These are phyloP conservation scores for Chouioia cunea DNA, from an alignment of 2,888 invertebrate species.

Conservation along the genomic window DNA sequence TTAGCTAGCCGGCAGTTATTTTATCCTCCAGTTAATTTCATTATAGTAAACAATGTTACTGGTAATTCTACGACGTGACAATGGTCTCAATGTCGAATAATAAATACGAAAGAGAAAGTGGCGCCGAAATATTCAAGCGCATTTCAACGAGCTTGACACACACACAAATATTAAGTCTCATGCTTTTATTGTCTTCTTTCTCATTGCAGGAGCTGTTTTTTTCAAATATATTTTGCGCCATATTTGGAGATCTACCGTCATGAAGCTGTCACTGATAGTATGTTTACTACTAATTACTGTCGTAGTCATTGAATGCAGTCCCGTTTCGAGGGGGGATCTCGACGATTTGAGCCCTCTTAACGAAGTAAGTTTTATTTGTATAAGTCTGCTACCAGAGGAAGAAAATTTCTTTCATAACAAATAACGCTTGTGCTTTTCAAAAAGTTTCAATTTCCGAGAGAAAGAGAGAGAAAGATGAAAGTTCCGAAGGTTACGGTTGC, in stretches of 20 bases:
- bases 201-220: too few relatives aligned
- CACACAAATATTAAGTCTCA: too few relatives aligned
- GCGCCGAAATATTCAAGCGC: slow-evolving; percentile 30
- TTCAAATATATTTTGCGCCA: too few relatives aligned
- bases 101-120: slow-evolving; percentile 40
- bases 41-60: too few relatives aligned
- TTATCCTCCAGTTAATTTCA: too few relatives aligned
- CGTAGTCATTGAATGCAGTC: slow-evolving; percentile 54
- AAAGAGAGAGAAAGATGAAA: slow-evolving; percentile 21
- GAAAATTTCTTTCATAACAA: slow-evolving; percentile 15
- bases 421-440: slow-evolving; percentile 34
- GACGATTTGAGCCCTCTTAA: slow-evolving; percentile 63
- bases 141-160: neutral
- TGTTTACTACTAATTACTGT: slow-evolving; percentile 54
- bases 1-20: too few relatives aligned
- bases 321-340: slow-evolving; percentile 58
- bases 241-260: slow-evolving; percentile 40
- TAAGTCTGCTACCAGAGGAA: neutral
- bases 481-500: slow-evolving; percentile 29
- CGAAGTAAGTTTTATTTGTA: slow-evolving; percentile 59
- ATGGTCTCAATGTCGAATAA: slow-evolving; percentile 17
- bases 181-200: too few relatives aligned
- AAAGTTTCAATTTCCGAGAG: slow-evolving; percentile 42
- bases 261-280: slow-evolving; percentile 58
- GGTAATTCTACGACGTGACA: neutral